These are phyloP conservation scores for Trichonephila clavipes DNA, from an alignment of 1,140 invertebrate genomes.

Conservation along the genomic window DNA sequence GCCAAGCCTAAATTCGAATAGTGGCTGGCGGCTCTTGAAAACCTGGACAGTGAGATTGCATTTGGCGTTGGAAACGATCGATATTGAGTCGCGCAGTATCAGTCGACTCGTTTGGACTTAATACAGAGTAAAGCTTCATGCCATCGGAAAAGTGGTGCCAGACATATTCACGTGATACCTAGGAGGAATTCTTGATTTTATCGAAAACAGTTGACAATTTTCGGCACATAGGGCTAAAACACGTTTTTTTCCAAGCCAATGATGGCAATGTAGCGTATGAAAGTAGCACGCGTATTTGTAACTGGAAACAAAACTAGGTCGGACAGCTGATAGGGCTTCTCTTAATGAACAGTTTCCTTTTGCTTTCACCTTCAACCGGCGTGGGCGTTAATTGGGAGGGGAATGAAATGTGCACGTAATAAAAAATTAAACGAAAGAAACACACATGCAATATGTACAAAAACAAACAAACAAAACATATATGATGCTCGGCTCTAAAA, in stretches of 20 bases:
- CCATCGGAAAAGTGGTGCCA: constrained; percentile 6
- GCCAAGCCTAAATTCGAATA: constrained; percentile 58
- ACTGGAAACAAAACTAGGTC: constrained; percentile 50
- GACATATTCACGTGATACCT: not conserved
- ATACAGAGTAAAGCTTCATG: constrained; percentile 29
- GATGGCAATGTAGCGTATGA: not conserved
- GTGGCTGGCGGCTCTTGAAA: constrained; percentile 9
- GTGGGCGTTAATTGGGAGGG: constrained; percentile 58
- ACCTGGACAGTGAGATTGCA: not conserved
- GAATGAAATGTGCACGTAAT: not conserved
- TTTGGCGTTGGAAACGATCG: constrained; percentile 13
- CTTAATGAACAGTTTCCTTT: constrained; percentile 60
- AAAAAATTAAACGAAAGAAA: not conserved
- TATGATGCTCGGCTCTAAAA: not conserved
- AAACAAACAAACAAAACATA: not conserved
- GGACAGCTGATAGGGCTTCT: constrained; percentile 6
- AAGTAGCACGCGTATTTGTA: not conserved
- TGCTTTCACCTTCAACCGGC: constrained; percentile 37
- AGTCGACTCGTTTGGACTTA: constrained; percentile 45
- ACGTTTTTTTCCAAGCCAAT: not conserved
- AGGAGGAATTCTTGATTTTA: not conserved
- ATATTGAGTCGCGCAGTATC: constrained; percentile 60
- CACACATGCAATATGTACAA: not conserved
- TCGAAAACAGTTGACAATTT: not conserved
- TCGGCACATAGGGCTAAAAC: not conserved